These are phyloP conservation scores for Halcyon smyrnensis DNA, from an alignment of 2,797 vertebrate species.

Conservation along the genomic window DNA sequence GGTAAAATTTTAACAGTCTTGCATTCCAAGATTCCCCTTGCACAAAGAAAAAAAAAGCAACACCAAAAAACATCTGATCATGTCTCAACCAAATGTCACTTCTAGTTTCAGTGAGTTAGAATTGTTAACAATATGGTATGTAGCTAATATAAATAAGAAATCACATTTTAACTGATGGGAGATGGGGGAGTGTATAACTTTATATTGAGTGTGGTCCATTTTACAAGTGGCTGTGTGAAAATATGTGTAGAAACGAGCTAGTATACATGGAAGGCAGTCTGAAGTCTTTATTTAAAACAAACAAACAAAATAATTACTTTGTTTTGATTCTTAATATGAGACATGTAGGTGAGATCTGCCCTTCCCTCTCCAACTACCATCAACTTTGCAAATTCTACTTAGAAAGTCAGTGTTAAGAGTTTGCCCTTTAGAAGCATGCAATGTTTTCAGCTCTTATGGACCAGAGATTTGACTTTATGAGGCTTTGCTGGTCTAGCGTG, in stretches of 20 bases:
- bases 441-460: neutral
- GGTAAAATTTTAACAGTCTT: neutral
- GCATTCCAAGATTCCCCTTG: neutral
- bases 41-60: neutral
- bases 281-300: neutral
- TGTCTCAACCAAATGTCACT: neutral
- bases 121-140: neutral
- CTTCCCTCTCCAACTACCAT: neutral
- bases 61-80: neutral
- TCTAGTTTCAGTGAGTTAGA: neutral
- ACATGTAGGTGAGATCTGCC: neutral
- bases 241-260: neutral
- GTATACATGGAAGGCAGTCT: neutral
- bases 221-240: neutral
- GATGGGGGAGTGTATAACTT: neutral
- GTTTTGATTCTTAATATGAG: neutral
- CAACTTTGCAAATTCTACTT: fast-evolving
- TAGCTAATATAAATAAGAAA: neutral
- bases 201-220: neutral
- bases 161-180: neutral
- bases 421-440: neutral
- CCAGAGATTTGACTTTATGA: neutral
- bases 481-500: neutral
- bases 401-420: neutral
- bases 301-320: neutral